These are phyloP conservation scores for Paratrypauchen microcephalus DNA, from an alignment of 2,797 vertebrate species.

Conservation along the genomic window DNA sequence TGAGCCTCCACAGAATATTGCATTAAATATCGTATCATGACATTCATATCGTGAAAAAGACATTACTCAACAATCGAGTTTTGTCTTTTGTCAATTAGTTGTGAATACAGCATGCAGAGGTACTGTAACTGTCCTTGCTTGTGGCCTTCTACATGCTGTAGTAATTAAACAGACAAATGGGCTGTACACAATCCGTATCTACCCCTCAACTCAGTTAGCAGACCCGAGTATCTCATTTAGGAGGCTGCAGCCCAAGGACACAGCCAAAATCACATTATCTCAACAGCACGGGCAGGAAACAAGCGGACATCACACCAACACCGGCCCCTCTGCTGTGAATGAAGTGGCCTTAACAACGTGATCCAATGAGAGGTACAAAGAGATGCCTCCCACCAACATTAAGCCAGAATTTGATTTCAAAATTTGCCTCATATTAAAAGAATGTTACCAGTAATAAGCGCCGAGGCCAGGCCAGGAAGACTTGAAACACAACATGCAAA, in stretches of 20 bases:
- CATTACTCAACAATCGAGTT: too few species aligned
- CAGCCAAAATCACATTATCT: slow-evolving; percentile 67
- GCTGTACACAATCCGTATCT: slow-evolving; percentile 55
- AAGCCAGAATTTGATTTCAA: slow-evolving; percentile 29
- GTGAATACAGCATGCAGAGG: neutral
- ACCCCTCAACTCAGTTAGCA: slow-evolving; percentile 53
- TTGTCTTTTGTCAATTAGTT: neutral
- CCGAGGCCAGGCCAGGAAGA: too few species aligned
- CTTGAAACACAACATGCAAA: neutral
- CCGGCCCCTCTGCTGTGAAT: slow-evolving; percentile 42
- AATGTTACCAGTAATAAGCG: neutral
- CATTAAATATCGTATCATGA: too few species aligned
- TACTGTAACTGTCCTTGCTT: neutral
- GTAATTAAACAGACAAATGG: slow-evolving; percentile 65
- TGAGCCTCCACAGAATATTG: too few species aligned
- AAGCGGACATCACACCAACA: slow-evolving; percentile 40
- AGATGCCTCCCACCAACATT: slow-evolving; percentile 15
- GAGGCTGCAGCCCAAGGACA: slow-evolving; percentile 58
- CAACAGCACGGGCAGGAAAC: slow-evolving; percentile 47
- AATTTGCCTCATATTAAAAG: slow-evolving; percentile 2
- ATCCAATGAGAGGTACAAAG: slow-evolving; percentile 42
- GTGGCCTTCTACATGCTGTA: slow-evolving; percentile 29
- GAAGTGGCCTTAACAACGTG: slow-evolving; percentile 31
- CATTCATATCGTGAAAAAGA: too few species aligned
- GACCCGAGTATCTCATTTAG: slow-evolving; percentile 59